Evolutionary conservation across 2,888 invertebrate genomes (phyloP).

Genomic region (Caenorhabditis sp.): DNA sequence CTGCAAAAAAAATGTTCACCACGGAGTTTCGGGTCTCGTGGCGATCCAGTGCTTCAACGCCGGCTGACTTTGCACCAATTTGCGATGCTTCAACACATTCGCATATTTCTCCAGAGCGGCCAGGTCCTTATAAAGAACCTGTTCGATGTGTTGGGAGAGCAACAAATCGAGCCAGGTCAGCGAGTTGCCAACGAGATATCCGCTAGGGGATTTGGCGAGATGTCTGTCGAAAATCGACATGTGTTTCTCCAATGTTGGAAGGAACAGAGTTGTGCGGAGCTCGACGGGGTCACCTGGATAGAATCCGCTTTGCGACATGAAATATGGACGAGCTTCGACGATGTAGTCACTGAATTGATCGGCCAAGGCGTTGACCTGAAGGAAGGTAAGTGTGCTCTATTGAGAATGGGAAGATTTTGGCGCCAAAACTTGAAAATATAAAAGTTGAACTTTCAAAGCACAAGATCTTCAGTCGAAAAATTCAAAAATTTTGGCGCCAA

Average conservation of each 20-base stretch:
- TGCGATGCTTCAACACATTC: slow-evolving; percentile 43
- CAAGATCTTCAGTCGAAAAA: too few species aligned
- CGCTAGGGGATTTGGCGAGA: slow-evolving; percentile 47
- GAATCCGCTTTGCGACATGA: slow-evolving; percentile 41
- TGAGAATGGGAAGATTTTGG: too few species aligned
- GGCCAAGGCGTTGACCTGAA: slow-evolving; percentile 45
- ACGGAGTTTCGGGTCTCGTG: slow-evolving; percentile 53
- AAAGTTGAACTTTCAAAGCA: too few species aligned
- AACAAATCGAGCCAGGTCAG: slow-evolving; percentile 62
- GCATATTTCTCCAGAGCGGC: slow-evolving; percentile 56
- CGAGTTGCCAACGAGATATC: slow-evolving; percentile 53
- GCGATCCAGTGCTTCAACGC: slow-evolving; percentile 59
- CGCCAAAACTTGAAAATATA: too few species aligned
- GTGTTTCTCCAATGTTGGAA: slow-evolving; percentile 57
- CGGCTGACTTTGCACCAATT: slow-evolving; percentile 58
- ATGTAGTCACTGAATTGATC: slow-evolving; percentile 57
- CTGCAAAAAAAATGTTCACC: slow-evolving; percentile 17
- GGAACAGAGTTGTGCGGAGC: slow-evolving; percentile 43
- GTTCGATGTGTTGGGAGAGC: slow-evolving; percentile 53
- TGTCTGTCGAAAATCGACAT: slow-evolving; percentile 50
- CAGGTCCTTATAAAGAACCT: slow-evolving; percentile 48
- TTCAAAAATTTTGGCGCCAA: too few species aligned
- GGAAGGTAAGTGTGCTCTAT: too few species aligned
- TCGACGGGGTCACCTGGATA: slow-evolving; percentile 44
- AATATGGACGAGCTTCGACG: slow-evolving; percentile 38